Evolutionary conservation across 1,140 invertebrate genomes (phyloP).

Genomic region (Drosophila carrolli): DNA sequence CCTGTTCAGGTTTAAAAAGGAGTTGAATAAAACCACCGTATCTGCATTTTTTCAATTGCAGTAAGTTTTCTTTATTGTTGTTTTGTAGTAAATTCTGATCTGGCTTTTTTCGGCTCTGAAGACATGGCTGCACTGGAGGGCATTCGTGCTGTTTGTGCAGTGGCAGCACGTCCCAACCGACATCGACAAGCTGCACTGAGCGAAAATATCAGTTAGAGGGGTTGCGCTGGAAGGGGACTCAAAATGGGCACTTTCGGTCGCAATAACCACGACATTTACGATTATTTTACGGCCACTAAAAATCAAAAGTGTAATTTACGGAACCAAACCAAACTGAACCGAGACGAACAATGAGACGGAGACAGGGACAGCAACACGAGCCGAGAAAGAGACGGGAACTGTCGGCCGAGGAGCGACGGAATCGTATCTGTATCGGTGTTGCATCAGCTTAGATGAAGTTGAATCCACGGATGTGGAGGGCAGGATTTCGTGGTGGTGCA

Average conservation of each 20-base stretch:
- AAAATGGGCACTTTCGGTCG: slow-evolving; percentile 83
- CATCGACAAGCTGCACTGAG: slow-evolving; percentile 65
- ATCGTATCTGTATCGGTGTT: slow-evolving; percentile 41
- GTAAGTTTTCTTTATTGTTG: no score
- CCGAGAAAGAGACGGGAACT: slow-evolving; percentile 3
- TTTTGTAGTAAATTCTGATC: no score
- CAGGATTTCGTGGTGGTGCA: slow-evolving; percentile 9
- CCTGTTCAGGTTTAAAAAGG: no score
- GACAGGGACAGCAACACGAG: slow-evolving; percentile 12
- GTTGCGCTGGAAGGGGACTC: slow-evolving; percentile 41
- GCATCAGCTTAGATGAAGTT: slow-evolving; percentile 42
- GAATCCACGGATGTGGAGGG: neutral
- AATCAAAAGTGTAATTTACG: slow-evolving; percentile 85
- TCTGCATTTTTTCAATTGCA: no score
- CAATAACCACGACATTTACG: slow-evolving; percentile 85
- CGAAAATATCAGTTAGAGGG: slow-evolving; percentile 74
- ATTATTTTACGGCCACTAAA: slow-evolving; percentile 84
- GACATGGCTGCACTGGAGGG: slow-evolving; percentile 29
- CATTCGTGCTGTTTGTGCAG: slow-evolving; percentile 64
- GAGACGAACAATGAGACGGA: slow-evolving; percentile 60
- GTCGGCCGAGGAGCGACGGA: neutral
- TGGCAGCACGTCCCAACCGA: slow-evolving; percentile 68
- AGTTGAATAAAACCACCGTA: no score
- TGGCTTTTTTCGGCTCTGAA: neutral
- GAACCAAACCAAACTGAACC: slow-evolving; percentile 73